A percentile compares a stretch with the other conserved stretches of the same genome.
These are phyloP conservation scores for Epinephelus awoara DNA, from an alignment of 2,797 vertebrate genomes.

Conservation along the genomic window DNA sequence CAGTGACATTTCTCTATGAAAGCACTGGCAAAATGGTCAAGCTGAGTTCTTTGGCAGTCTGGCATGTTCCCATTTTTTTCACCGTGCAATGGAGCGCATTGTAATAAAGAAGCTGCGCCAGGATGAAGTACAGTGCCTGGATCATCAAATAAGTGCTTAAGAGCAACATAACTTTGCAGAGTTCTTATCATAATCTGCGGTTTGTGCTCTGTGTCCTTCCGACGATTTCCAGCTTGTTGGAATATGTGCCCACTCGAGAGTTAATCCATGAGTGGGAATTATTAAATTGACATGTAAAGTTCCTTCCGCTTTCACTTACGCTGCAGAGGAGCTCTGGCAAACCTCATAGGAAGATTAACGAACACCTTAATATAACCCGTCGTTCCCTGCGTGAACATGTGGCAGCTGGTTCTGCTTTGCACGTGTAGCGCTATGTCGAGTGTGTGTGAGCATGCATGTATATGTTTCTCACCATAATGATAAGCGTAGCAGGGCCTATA, in stretches of 20 bases:
- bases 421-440: slow-evolving; percentile 14
- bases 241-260: slow-evolving; percentile 45
- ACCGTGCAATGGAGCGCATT: slow-evolving; percentile 25
- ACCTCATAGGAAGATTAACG: slow-evolving; percentile 51
- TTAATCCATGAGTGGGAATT: slow-evolving; percentile 60
- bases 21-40: slow-evolving; percentile 32
- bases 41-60: slow-evolving; percentile 21
- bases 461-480: slow-evolving; percentile 95
- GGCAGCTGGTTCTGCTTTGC: slow-evolving; percentile 11
- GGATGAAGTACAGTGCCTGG: slow-evolving; percentile 28
- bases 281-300: slow-evolving; percentile 51
- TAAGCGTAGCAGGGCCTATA: slow-evolving; percentile 98
- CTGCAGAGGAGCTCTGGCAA: slow-evolving; percentile 42
- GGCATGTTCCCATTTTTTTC: slow-evolving; percentile 5
- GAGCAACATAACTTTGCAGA: slow-evolving; percentile 39
- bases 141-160: slow-evolving; percentile 48
- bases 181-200: slow-evolving; percentile 50
- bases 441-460: slow-evolving; percentile 49
- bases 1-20: slow-evolving; percentile 13
- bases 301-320: slow-evolving; percentile 35
- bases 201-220: slow-evolving; percentile 34
- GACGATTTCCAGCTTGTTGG: slow-evolving; percentile 46
- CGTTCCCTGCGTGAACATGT: slow-evolving; percentile 22
- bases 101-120: slow-evolving; percentile 29
- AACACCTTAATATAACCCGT: slow-evolving; percentile 40